phyloP scores from a whole-genome alignment of 2,888 invertebrate species.

The Clitarchus hookeri region DNA sequence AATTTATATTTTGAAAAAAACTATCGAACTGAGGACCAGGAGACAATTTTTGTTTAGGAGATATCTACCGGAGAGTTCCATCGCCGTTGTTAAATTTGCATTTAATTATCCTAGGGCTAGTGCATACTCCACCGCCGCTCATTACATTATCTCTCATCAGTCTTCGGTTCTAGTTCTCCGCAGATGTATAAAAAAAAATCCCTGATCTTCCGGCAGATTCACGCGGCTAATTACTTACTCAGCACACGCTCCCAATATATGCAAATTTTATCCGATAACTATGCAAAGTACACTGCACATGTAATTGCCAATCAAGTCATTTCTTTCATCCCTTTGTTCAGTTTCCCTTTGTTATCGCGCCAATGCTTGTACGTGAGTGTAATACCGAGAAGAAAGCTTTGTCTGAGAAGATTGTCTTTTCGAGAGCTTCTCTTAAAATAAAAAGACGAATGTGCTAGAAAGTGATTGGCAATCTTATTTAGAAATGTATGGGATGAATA shows the following conservation, averaged over 20 bases:
- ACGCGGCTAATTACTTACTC: slow-evolving; percentile 34
- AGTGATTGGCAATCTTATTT: background rate
- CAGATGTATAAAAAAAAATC: background rate
- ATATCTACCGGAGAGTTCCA: too few relatives aligned
- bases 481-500: too few relatives aligned
- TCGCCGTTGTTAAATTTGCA: too few relatives aligned
- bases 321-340: slow-evolving; percentile 16
- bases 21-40: too few relatives aligned
- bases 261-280: slow-evolving; percentile 38
- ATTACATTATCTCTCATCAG: background rate
- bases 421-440: background rate
- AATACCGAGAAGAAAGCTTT: background rate
- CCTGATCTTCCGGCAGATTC: background rate
- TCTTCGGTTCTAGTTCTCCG: background rate
- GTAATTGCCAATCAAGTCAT: slow-evolving; percentile 35
- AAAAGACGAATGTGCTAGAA: background rate
- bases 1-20: too few relatives aligned
- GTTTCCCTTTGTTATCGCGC: slow-evolving; percentile 18
- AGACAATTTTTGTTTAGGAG: too few relatives aligned
- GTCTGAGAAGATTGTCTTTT: background rate
- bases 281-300: slow-evolving; percentile 38
- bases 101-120: background rate
- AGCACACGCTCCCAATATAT: slow-evolving; percentile 32
- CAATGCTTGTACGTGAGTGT: background rate
- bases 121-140: background rate